Percentiles rank a stretch among this genome's conserved stretches.
Conservation (phyloP, 1,140 invertebrate species). For the Drosophila baimaii region DNA sequence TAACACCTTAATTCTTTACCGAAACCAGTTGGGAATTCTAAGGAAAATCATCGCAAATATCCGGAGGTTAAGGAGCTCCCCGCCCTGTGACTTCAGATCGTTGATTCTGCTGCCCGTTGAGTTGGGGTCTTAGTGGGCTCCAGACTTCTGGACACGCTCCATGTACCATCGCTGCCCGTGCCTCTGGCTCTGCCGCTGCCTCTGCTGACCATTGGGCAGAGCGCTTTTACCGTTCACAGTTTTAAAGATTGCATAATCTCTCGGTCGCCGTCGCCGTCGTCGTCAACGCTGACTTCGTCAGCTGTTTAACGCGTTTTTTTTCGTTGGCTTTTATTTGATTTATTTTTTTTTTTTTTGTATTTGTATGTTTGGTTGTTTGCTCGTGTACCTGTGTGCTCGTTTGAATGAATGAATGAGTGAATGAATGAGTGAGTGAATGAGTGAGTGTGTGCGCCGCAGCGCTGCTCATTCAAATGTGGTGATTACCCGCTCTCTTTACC, state of each 20-base stretch:
- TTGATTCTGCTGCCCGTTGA: slow-evolving; percentile 14
- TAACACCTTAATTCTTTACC: too few species aligned
- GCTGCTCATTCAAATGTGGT: slow-evolving; percentile 51
- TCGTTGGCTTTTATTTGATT: slow-evolving; percentile 11
- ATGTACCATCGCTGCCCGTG: slow-evolving; percentile 5
- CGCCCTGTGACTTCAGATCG: not conserved
- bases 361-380: slow-evolving; percentile 6
- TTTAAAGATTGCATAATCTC: slow-evolving; percentile 66
- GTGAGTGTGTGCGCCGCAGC: slow-evolving; percentile 33
- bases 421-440: slow-evolving; percentile 49
- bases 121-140: slow-evolving; percentile 15
- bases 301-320: slow-evolving; percentile 43
- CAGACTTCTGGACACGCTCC: slow-evolving; percentile 64
- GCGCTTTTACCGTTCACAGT: slow-evolving; percentile 65
- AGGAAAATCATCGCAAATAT: not conserved
- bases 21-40: not conserved
- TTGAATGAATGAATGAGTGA: slow-evolving; percentile 45
- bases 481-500: slow-evolving; percentile 19
- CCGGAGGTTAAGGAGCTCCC: not conserved
- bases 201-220: slow-evolving; percentile 48
- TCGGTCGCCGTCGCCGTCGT: slow-evolving; percentile 6
- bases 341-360: slow-evolving; percentile 34
- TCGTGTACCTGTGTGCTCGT: too few species aligned
- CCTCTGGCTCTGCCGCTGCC: slow-evolving; percentile 8
- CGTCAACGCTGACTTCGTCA: slow-evolving; percentile 28